Evolutionary conservation across 1,140 invertebrate species (phyloP).

Genomic region (Rhyacophila brunnea): DNA sequence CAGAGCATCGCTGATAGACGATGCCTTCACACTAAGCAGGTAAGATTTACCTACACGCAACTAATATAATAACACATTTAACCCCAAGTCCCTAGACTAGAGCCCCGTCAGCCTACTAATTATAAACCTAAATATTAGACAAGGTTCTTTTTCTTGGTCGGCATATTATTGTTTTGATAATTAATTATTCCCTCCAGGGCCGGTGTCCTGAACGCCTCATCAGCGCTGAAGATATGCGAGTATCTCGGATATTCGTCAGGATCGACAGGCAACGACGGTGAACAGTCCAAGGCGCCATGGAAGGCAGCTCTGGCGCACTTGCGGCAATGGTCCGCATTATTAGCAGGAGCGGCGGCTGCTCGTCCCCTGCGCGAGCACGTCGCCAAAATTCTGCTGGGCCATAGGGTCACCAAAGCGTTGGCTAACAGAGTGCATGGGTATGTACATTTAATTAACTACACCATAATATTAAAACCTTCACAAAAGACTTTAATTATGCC

Average conservation of each 20-base stretch:
- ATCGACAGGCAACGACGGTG: conserved; percentile 2
- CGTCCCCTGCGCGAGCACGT: conserved; percentile 17
- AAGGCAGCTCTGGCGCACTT: conserved; percentile 24
- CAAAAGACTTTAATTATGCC: too few species aligned
- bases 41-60: conserved; percentile 37
- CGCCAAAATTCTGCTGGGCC: conserved; percentile 6
- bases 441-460: too few species aligned
- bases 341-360: conserved; percentile 30
- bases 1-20: conserved; percentile 72
- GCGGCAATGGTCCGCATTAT: conserved; percentile 19
- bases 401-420: conserved; percentile 3
- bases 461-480: too few species aligned
- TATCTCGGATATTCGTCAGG: conserved; percentile 59
- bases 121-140: conserved; percentile 6
- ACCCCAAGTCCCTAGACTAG: too few species aligned
- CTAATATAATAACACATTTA: neutral
- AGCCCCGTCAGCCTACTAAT: too few species aligned
- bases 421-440: neutral
- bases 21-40: conserved; percentile 74
- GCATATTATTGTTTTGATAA: neutral
- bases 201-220: conserved; percentile 65
- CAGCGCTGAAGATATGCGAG: conserved; percentile 66
- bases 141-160: neutral
- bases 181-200: conserved; percentile 67
- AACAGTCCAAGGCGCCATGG: conserved; percentile 25